Base-by-base conservation (phyloP, 2,888 invertebrate species). In the Diarsia dahlii region DNA sequence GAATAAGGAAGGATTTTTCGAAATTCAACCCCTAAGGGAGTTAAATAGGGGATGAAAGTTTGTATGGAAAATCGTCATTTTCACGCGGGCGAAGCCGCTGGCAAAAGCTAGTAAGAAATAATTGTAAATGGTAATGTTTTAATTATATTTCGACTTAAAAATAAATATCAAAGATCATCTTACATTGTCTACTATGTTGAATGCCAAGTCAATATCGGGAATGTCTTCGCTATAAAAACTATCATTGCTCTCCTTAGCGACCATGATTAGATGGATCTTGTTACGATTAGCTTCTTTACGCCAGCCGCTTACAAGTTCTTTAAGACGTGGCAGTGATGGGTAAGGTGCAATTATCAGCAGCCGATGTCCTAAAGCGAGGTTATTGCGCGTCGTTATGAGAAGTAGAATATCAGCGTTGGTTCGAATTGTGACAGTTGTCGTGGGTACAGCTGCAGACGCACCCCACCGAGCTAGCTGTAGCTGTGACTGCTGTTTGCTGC, bases 291-390 rank as follows among this genome's bases (percentile, higher is more conserved):
- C 9, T 63, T 88, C 87, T 66, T 71, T 86, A 58, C 88, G 84
- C 91, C 91, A 91, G 39, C 72, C 46, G 9, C 68, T 84, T 10
- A 91, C 76, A 12, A 91, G 79, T 28, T 87, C 79, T 28, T 82
- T 89, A 13, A 91, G 84, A 5, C 88, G 88, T 20, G 77, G 20
- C 5, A 87, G 78, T 12, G 87, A 58, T 20, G 90, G 91, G 28
- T 90, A 86, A 15, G 83, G 68, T 2, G 91, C 52, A 46, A 90
- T 56, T 20, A 91, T 75, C 1, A 88, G 70, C 4, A 91, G 85
- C 15, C 83, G 82, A 58, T 84, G 88, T 18, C 78, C 75, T 48
- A 74, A 1, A 13, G 77, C 18, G 8, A 89, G 68, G 48, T 70
- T 80, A 58, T 74, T 81, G 10, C 82, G 86, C 8, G 86, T 83